A percentile compares a stretch with the other conserved stretches of the same genome.
These are phyloP conservation scores for Eucera pruinosa DNA, from an alignment of 2,888 invertebrate species.

Conservation along the genomic window DNA sequence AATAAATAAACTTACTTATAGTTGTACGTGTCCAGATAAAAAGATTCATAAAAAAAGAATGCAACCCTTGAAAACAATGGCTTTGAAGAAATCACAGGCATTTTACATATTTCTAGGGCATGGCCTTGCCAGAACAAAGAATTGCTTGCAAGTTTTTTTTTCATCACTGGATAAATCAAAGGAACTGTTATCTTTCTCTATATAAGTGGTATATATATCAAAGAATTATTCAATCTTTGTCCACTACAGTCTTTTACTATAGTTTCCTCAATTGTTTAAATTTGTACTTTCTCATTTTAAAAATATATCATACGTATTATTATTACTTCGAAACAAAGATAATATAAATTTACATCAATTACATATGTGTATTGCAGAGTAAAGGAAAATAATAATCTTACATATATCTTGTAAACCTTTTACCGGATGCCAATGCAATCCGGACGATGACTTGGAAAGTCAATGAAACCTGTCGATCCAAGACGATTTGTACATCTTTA, in stretches of 20 bases:
- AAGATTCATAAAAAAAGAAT: background rate
- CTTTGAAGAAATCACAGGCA: constrained; percentile 9
- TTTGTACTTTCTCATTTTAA: background rate
- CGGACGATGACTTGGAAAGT: constrained; percentile 59
- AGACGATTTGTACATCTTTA: constrained; percentile 43
- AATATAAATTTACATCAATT: background rate
- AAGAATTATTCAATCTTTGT: too few species aligned
- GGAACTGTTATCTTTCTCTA: constrained; percentile 13
- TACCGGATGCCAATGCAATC: constrained; percentile 58
- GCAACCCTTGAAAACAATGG: background rate
- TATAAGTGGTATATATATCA: too few species aligned
- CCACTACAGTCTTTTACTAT: too few species aligned
- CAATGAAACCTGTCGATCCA: constrained; percentile 51
- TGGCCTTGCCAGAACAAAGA: constrained; percentile 35
- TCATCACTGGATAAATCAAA: constrained; percentile 32
- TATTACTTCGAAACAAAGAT: background rate
- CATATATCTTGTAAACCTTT: constrained; percentile 26
- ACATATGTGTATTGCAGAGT: background rate
- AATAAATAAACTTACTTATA: background rate
- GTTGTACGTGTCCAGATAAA: background rate
- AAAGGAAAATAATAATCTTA: constrained; percentile 24
- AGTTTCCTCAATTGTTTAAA: background rate
- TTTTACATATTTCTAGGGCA: constrained; percentile 41
- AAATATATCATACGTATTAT: background rate
- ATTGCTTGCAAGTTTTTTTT: constrained; percentile 26